Base-by-base conservation (phyloP, 1,140 invertebrate species). In the Aphelenchoides besseyi region DNA sequence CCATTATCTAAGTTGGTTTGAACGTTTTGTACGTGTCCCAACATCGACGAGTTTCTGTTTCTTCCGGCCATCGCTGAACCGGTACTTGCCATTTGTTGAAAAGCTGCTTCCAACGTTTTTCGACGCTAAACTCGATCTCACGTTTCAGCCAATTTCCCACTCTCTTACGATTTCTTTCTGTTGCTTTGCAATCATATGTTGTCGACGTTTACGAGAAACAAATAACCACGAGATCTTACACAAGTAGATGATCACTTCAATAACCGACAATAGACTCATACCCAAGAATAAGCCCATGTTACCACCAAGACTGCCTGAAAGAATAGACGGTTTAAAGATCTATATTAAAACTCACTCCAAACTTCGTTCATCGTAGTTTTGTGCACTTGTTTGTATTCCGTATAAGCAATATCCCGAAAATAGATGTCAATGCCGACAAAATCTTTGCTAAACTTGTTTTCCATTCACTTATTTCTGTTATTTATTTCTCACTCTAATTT, bases 271-370 rank as follows among this genome's bases (percentile, higher is more conserved):
- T 3, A 83, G 32, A 67, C 71, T 75, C 81, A 84, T 84, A 33
- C 81, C 81, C 70, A 84, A 61, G 69, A 82, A 84, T 48, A 83
- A 52, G 1, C 81, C 81, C 82, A 83, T 84, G 48, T 84, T 83
- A 1, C 81, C 81, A 18, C 81, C 81, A 41, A 83, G 83, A 61
- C 82, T 75, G 32, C 74, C 67, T 79, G 54, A 16, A 32, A 73
- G 5, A 75, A 2, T 3, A n/a, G 26, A 23, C 36, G 8, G 57
- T 9, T 32, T 41, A 18, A 53, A 29, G 12, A 23, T 55, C 37
- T 8, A 35, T 16, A 71, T n/a, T n/a, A 12, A 9, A 12, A 71
- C 54, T 36, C 26, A 59, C 69, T 75, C n/a, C 77, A 59, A 30
- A 80, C 64, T 71, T 83, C 69, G 12, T 74, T 79, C 29, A 83